Evolutionary conservation across 2,113 vertebrate species (phyloP), one percentile per base, ranked within the genome.

Genomic region (Phalacrocorax brasilianus): DNA sequence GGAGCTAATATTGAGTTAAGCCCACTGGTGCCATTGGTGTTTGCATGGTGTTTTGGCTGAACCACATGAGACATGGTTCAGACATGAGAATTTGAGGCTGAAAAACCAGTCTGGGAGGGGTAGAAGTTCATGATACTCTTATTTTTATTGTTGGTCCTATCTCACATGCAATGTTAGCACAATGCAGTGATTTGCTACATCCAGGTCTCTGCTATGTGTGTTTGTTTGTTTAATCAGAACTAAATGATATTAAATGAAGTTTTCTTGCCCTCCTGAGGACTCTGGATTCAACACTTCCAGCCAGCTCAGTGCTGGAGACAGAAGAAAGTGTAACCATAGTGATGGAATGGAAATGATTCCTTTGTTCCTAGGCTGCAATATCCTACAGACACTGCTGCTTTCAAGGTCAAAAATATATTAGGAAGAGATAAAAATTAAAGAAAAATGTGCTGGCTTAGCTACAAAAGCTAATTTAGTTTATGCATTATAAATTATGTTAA

Each of bases 261-360:
- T 98, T 97, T 95, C 91, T 97, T 98, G 91, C 84, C 93, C 97
- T 98, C 97, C 97, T 75, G 83, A 98, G 97, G 97, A 97, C 97
- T 98, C 93, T 63, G 91, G 96, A 96, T 98, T 98, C 97, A 98
- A 97, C 97, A 97, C 88, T 98, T 98, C 75, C 96, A 96, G 94
- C 71, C 42, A 2, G 91, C 94, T 98, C 94, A 58, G 95, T 66
- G 85, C 91, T 89, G 65, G 97, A 97, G 95, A 98, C 72, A 82
- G 81, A 98, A 98, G 91, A 97, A 98, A 98, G 96, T 98, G 98
- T 98, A 98, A 98, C 98, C 98, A 98, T 98, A 98, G 98, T 98
- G 98, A 98, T 98, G 97, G 97, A 98, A 98, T 98, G 93, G 97
- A 98, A 98, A 98, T 98, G 82, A 98, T 98, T 98, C 97, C 97